phyloP scores from a whole-genome alignment of 2,797 vertebrate genomes.

The Cygnus olor region DNA sequence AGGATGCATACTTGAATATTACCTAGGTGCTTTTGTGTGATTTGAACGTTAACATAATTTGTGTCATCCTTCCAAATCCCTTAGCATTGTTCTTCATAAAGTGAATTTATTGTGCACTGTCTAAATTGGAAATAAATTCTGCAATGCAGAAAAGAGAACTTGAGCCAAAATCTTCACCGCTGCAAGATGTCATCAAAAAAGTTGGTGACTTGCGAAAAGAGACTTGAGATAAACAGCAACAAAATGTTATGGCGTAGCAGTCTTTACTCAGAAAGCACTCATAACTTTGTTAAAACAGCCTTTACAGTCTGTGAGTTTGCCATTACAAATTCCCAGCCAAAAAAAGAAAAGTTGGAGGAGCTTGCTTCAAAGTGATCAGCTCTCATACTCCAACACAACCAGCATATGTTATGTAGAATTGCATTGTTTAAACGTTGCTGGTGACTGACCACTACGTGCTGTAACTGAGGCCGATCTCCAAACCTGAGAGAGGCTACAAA shows the following conservation, averaged over 20 bases:
- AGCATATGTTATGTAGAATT: background rate
- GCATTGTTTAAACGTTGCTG: background rate
- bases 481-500: background rate
- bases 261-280: background rate
- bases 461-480: background rate
- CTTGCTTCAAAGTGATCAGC: background rate
- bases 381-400: background rate
- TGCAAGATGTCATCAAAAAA: conserved; percentile 9
- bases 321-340: background rate
- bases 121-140: background rate
- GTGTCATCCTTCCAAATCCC: background rate
- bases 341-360: background rate
- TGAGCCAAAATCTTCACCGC: background rate
- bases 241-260: background rate
- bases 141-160: background rate
- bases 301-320: background rate
- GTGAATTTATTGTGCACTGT: background rate
- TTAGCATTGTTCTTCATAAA: background rate
- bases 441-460: background rate
- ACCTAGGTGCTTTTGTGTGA: background rate
- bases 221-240: background rate
- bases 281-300: background rate
- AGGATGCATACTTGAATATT: background rate
- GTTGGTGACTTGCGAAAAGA: conserved; percentile 4
- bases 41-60: background rate